Conservation (phyloP, 1,140 invertebrate species). For the Lamellibrachia luymesi region DNA sequence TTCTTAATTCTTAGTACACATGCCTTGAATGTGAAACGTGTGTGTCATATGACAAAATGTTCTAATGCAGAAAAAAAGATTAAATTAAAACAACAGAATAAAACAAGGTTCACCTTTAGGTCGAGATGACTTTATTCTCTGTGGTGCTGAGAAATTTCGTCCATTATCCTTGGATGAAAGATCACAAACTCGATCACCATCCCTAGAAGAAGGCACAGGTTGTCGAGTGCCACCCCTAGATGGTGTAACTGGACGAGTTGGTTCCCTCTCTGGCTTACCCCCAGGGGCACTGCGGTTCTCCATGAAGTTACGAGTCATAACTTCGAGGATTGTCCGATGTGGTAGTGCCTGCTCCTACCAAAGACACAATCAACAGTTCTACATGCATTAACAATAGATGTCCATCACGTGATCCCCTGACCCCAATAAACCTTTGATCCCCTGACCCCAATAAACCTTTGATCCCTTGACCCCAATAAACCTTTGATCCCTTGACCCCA, state of each 20-base stretch:
- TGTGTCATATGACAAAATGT: background rate
- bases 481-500: too few species aligned
- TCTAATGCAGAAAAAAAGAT: background rate
- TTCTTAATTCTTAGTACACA: too few species aligned
- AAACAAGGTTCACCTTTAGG: background rate
- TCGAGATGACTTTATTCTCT: background rate
- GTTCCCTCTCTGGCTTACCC: background rate
- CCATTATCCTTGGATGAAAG: conserved; percentile 6
- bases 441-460: too few species aligned
- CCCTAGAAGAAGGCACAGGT: background rate
- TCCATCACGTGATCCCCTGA: too few species aligned
- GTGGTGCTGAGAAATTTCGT: background rate
- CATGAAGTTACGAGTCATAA: conserved; percentile 44
- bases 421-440: too few species aligned
- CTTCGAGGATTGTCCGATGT: conserved; percentile 48
- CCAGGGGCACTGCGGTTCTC: conserved; percentile 23
- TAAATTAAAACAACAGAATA: background rate
- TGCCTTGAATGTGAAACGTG: background rate
- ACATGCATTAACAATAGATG: too few species aligned
- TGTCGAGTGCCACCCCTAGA: background rate
- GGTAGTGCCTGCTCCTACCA: conserved; percentile 43
- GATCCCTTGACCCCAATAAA: too few species aligned
- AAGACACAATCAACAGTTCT: conserved; percentile 1
- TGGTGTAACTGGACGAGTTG: background rate
- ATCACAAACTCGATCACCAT: background rate